Percentiles rank a stretch among this genome's conserved stretches.
These are phyloP conservation scores for Oedothorax gibbosus DNA, from an alignment of 1,140 invertebrate species.

Conservation along the genomic window DNA sequence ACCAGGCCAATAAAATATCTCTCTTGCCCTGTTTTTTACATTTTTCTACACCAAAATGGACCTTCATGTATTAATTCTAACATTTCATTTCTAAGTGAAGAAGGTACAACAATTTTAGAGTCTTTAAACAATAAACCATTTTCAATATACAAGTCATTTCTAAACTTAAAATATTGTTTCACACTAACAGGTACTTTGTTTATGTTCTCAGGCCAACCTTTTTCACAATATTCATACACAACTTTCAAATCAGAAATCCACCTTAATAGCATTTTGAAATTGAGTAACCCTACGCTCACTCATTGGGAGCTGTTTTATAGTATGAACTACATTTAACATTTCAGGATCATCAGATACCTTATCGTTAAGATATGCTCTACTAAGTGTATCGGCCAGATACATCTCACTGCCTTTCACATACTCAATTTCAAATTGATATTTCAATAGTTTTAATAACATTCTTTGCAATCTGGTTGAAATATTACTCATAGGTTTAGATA, in stretches of 20 bases:
- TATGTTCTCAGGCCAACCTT: slow-evolving; percentile 61
- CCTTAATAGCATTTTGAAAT: slow-evolving; percentile 10
- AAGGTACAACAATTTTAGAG: slow-evolving; percentile 65
- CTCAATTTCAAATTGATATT: slow-evolving; percentile 42
- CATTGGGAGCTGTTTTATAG: not conserved
- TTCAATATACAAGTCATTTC: slow-evolving; percentile 62
- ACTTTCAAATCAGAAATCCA: not conserved
- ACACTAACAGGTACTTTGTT: not conserved
- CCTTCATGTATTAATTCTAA: slow-evolving; percentile 64
- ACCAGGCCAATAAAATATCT: slow-evolving; percentile 28
- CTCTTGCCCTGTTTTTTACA: slow-evolving; percentile 38
- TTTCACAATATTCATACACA: not conserved
- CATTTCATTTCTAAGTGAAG: slow-evolving; percentile 64
- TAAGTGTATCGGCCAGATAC: slow-evolving; percentile 53
- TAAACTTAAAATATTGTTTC: slow-evolving; percentile 34
- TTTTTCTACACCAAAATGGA: slow-evolving; percentile 66
- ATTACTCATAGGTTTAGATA: slow-evolving; percentile 50
- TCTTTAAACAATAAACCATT: slow-evolving; percentile 65
- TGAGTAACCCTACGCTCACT: slow-evolving; percentile 3
- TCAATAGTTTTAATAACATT: slow-evolving; percentile 48
- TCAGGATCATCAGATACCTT: not conserved
- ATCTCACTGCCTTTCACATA: slow-evolving; percentile 43
- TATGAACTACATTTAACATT: slow-evolving; percentile 4
- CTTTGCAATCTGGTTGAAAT: slow-evolving; percentile 45
- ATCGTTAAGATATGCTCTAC: slow-evolving; percentile 44